Base-by-base conservation (phyloP, 2,113 vertebrate genomes). In the Labrus mixtus region DNA sequence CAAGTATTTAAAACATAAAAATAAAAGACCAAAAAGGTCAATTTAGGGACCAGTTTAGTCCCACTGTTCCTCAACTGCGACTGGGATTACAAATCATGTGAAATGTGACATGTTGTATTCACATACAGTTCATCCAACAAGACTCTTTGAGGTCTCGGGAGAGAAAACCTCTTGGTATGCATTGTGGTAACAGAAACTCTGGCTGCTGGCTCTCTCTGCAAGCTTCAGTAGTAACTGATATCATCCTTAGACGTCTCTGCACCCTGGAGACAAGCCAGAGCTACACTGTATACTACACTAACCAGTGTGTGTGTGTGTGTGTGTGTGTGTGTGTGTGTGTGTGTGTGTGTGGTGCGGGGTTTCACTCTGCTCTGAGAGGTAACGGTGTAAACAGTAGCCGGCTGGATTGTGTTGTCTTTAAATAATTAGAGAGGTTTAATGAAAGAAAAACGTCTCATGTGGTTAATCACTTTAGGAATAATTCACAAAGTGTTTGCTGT, bases 171-270 rank as follows among this genome's bases (percentile, higher is more conserved):
- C 20, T 56, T 60, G 76, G 70, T 37, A 50, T n/a, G 62, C 15
- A 39, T 10, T 56, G 19, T 54, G 5, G 51, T 50, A 65, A 68
- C 64, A 67, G 74, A 68, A 62, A 57, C 33, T 65, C 68, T 76
- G 46, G 57, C 54, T 79, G 68, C 46, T 63, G 81, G 10, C 10
- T 56, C 25, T 69, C 63, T 73, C 62, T 76, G 60, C 62, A 60
- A 69, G 15, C 17, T 70, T 61, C 68, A 55, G 19, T 13, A 43
- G 50, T 57, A 53, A 83, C 67, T 73, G 68, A 85, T 89, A 79
- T 87, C 68, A 62, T 87, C 79, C 71, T 82, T 78, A 82, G 81
- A 90, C 82, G 78, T 83, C 25, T 76, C 72, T 75, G 54, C 20
- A 68, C 59, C 81, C 78, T 59, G 74, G 76, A 78, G 84, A 83